A percentile compares a stretch with the other conserved stretches of the same genome.
Evolutionary conservation across 92 coral and sea anemone species (phyloP).

Genomic region (Bergia sp.): DNA sequence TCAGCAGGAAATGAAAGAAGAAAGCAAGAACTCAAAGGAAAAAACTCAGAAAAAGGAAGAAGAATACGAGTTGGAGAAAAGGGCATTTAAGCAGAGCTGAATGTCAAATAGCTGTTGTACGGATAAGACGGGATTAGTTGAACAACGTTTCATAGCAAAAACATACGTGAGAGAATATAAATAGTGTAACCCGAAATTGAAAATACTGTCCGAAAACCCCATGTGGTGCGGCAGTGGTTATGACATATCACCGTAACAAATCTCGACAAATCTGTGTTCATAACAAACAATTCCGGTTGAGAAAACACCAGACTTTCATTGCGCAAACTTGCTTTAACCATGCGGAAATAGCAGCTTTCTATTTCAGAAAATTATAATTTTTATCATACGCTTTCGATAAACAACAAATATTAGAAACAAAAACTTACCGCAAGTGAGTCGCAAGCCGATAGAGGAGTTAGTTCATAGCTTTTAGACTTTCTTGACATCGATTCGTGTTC

Average conservation of each 20-base stretch:
- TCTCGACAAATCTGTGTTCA: background rate
- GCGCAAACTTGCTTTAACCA: conserved; percentile 5
- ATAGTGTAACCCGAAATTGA: no score
- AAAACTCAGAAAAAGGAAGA: no score
- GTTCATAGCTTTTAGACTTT: conserved; percentile 25
- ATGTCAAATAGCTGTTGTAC: background rate
- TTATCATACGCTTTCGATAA: background rate
- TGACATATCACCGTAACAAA: background rate
- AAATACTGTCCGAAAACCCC: background rate
- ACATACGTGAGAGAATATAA: background rate
- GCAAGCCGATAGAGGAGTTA: conserved; percentile 35
- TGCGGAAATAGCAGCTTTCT: background rate
- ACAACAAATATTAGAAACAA: background rate
- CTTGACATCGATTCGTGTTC: conserved; percentile 36
- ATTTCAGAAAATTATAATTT: background rate
- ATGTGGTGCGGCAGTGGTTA: background rate
- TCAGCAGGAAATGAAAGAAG: conserved; percentile 1
- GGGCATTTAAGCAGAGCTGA: background rate
- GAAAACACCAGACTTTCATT: background rate
- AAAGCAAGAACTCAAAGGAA: background rate
- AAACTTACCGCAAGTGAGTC: conserved; percentile 25
- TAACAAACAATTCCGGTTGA: background rate
- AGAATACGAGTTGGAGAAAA: background rate
- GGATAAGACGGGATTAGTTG: background rate
- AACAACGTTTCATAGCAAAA: background rate